phyloP scores from a whole-genome alignment of 2,113 vertebrate genomes.

The Helogale parvula region DNA sequence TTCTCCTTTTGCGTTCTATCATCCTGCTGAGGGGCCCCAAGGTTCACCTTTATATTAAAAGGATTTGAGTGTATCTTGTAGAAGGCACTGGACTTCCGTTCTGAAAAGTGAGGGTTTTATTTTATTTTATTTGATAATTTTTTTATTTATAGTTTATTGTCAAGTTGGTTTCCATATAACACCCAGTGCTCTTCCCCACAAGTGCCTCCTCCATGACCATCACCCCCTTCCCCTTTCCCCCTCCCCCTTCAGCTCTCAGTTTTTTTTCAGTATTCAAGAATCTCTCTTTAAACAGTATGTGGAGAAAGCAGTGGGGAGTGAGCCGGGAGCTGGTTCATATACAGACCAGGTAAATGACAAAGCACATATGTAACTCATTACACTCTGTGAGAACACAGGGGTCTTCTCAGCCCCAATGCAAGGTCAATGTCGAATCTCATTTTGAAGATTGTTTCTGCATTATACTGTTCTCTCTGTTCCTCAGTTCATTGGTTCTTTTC shows the following conservation, averaged over 20 bases:
- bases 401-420: neutral
- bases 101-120: neutral
- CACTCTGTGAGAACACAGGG: neutral
- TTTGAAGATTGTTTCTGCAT: neutral
- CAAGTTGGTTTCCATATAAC: no score
- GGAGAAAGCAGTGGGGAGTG: neutral
- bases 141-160: no score
- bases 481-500: neutral
- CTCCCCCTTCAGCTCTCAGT: no score
- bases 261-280: no score
- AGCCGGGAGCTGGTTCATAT: neutral
- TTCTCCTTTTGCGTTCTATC: neutral
- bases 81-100: neutral
- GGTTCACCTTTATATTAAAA: rapidly evolving
- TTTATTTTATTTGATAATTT: no score
- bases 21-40: rapidly evolving
- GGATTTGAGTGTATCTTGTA: neutral
- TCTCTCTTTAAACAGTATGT: neutral
- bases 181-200: no score
- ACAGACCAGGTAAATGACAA: no score
- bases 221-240: no score
- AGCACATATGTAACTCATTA: neutral
- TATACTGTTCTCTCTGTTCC: no score
- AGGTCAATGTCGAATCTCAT: neutral
- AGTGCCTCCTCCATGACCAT: no score